Evolutionary conservation across 2,888 invertebrate species (phyloP).

Genomic region (Heliconius ismenius): DNA sequence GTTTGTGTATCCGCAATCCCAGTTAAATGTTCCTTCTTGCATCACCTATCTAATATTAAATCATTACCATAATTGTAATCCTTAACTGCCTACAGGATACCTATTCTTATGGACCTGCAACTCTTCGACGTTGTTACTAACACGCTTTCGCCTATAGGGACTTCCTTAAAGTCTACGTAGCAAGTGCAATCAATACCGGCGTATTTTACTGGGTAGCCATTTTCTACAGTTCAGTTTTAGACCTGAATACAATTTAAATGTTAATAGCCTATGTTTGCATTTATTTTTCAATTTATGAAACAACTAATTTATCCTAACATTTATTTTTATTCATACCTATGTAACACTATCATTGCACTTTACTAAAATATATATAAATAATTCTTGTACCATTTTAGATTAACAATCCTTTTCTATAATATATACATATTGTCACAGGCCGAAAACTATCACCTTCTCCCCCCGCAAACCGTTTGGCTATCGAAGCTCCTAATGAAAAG

Average conservation of each 20-base stretch:
- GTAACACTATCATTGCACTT: conserved; percentile 41
- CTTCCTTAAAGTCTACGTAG: conserved; percentile 48
- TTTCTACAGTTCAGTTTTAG: conserved; percentile 72
- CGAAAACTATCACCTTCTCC: conserved; percentile 87
- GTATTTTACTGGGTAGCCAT: conserved; percentile 78
- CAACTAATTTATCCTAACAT: conserved; percentile 32
- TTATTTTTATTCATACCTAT: conserved; percentile 31
- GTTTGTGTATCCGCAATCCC: conserved; percentile 58
- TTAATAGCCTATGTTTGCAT: conserved; percentile 32
- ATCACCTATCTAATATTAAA: conserved; percentile 45
- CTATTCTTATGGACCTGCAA: conserved; percentile 51
- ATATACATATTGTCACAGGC: conserved; percentile 68
- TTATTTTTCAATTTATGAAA: conserved; percentile 23
- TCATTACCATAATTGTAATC: conserved; percentile 43
- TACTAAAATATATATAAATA: conserved; percentile 45
- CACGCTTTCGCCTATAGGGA: conserved; percentile 58
- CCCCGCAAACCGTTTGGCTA: conserved; percentile 83
- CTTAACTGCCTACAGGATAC: conserved; percentile 50
- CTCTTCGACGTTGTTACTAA: conserved; percentile 66
- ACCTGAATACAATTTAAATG: conserved; percentile 38
- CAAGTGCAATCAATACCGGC: conserved; percentile 56
- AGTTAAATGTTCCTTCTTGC: conserved; percentile 44
- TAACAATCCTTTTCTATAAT: conserved; percentile 40
- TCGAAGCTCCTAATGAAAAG: conserved; percentile 85
- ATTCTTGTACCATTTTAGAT: conserved; percentile 38